Evolutionary conservation across 2,113 vertebrate genomes (phyloP).

Genomic region (Ictalurus furcatus): DNA sequence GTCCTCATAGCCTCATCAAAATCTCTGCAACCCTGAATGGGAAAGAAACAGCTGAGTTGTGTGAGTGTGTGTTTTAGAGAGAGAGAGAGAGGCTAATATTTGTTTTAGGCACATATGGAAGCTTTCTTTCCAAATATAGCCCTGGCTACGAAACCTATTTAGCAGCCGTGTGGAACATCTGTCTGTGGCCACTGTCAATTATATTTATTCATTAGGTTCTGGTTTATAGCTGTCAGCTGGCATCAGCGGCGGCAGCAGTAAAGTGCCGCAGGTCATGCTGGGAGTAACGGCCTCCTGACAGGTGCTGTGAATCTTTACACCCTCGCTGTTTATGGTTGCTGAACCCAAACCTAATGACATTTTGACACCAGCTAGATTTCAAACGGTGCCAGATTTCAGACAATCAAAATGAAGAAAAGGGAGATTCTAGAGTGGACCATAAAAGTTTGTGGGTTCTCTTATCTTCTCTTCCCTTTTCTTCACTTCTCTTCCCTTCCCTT

Average conservation of each 20-base stretch:
- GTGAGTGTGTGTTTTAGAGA: background rate
- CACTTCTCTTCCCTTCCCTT: background rate
- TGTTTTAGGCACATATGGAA: constrained; percentile 20
- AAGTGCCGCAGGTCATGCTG: background rate
- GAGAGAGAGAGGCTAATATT: background rate
- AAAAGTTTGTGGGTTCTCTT: background rate
- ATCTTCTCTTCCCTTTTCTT: background rate
- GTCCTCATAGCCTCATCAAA: background rate
- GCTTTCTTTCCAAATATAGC: constrained; percentile 11
- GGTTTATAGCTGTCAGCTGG: constrained; percentile 13
- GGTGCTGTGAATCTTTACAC: constrained; percentile 1
- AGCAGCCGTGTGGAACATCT: constrained; percentile 10
- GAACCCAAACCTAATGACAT: background rate
- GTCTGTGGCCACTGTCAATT: constrained; percentile 7
- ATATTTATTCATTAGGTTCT: constrained; percentile 31
- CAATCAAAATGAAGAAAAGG: background rate
- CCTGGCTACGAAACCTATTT: background rate
- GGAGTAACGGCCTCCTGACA: background rate
- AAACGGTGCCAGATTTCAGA: background rate
- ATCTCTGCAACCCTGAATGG: background rate
- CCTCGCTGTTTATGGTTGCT: background rate
- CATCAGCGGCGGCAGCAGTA: background rate
- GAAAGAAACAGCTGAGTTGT: background rate
- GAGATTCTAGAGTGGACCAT: background rate
- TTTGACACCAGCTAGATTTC: no score